These are phyloP conservation scores for Copidosoma floridanum DNA, from an alignment of 1,140 invertebrate genomes.

Conservation along the genomic window DNA sequence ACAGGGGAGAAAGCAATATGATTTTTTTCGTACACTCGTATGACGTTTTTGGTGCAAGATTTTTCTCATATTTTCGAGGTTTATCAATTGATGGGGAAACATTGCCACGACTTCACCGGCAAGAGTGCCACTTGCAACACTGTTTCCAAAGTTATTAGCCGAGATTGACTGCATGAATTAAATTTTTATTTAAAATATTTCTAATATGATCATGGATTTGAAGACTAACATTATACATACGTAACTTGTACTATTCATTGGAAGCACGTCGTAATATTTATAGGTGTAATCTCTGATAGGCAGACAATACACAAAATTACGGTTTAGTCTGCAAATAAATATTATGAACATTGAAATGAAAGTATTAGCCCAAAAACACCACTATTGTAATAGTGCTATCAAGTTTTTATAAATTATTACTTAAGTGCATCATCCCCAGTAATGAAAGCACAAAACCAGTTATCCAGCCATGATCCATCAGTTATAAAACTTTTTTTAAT, in stretches of 20 bases:
- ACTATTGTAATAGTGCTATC: too few species aligned
- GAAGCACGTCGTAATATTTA: slow-evolving; percentile 45
- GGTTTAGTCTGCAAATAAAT: slow-evolving; percentile 43
- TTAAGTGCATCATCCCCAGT: slow-evolving; percentile 49
- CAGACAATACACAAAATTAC: slow-evolving; percentile 46
- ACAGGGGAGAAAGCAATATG: too few species aligned
- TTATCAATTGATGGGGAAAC: slow-evolving; percentile 51
- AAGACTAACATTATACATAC: slow-evolving; percentile 39
- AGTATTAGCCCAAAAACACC: too few species aligned
- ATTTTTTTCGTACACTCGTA: slow-evolving; percentile 29
- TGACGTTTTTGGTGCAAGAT: slow-evolving; percentile 38
- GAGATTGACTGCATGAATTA: too few species aligned
- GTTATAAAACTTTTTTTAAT: slow-evolving; percentile 45
- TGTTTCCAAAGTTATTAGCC: slow-evolving; percentile 52
- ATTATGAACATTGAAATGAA: too few species aligned
- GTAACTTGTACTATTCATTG: slow-evolving; percentile 47
- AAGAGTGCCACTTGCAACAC: slow-evolving; percentile 50
- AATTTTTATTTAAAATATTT: too few species aligned
- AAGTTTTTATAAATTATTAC: slow-evolving; percentile 40
- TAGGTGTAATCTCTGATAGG: slow-evolving; percentile 47
- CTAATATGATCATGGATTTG: too few species aligned
- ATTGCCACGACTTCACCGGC: slow-evolving; percentile 52
- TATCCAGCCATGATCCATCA: slow-evolving; percentile 49
- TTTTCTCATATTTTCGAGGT: slow-evolving; percentile 44
- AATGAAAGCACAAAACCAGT: slow-evolving; percentile 49